phyloP scores from a whole-genome alignment of 2,888 invertebrate genomes.

The Chloromyia formosa region DNA sequence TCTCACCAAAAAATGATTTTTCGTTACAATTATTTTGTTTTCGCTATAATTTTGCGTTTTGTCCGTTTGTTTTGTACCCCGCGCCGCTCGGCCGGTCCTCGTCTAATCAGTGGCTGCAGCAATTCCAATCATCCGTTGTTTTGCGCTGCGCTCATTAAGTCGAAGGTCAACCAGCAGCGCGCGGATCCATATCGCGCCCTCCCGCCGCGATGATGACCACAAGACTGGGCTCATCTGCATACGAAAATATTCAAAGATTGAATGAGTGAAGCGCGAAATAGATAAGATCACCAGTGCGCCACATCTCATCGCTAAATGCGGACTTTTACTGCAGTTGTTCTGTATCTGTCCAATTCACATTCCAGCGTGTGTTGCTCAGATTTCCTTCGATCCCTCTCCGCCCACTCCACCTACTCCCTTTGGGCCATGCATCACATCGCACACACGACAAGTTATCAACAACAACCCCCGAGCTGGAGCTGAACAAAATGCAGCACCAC shows the following conservation, averaged over 20 bases:
- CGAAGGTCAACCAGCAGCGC: background rate
- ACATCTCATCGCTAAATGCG: background rate
- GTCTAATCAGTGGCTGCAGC: constrained; percentile 2
- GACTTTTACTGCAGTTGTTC: constrained; percentile 26
- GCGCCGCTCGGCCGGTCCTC: too few species aligned
- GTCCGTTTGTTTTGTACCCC: background rate
- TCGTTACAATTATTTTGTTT: constrained; percentile 3
- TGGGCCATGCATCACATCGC: background rate
- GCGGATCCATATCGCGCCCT: background rate
- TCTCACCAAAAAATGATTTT: too few species aligned
- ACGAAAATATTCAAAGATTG: background rate
- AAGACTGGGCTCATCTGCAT: background rate
- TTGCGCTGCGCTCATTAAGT: background rate
- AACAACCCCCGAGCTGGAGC: too few species aligned
- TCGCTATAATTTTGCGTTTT: constrained; percentile 10
- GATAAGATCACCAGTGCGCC: background rate
- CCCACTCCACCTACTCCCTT: background rate
- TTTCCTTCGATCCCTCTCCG: too few species aligned
- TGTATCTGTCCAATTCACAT: too few species aligned
- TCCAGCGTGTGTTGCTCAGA: too few species aligned
- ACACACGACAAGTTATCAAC: too few species aligned
- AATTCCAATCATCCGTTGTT: background rate
- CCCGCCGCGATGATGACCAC: background rate
- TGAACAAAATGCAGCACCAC: background rate
- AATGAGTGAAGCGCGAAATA: background rate